Evolutionary conservation across 64 coral and sea anemone species (phyloP).

Genomic region (Porites australiensis): DNA sequence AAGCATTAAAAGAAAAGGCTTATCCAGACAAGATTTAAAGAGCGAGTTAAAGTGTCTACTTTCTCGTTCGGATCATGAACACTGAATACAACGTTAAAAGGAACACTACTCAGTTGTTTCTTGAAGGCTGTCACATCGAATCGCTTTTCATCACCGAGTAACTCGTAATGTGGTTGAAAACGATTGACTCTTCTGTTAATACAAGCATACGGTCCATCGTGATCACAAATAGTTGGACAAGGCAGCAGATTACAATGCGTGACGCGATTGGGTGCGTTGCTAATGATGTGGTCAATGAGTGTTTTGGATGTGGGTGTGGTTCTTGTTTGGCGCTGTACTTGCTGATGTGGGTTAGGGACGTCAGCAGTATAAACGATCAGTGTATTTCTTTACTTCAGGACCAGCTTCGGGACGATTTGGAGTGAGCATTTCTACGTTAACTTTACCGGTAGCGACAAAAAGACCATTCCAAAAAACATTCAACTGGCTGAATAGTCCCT

Average conservation of each 20-base stretch:
- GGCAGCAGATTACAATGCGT: constrained; percentile 42
- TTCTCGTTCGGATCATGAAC: neutral
- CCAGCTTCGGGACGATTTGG: neutral
- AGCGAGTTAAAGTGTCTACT: constrained; percentile 49
- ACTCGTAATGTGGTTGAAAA: neutral
- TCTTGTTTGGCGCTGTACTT: neutral
- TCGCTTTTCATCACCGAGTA: neutral
- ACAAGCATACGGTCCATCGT: constrained; percentile 45
- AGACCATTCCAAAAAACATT: neutral
- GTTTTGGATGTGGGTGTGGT: neutral
- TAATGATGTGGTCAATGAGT: no score
- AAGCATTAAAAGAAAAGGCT: no score
- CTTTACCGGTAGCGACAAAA: constrained; percentile 11
- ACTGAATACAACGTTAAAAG: neutral
- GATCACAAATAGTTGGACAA: constrained; percentile 43
- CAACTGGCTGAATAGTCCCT: constrained; percentile 16
- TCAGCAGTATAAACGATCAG: neutral
- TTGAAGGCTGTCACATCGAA: constrained; percentile 23
- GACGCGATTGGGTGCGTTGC: constrained; percentile 29
- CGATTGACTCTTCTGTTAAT: no score
- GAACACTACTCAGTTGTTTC: constrained; percentile 28
- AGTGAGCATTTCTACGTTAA: constrained; percentile 25
- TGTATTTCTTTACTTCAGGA: neutral
- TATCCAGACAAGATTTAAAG: constrained; percentile 57
- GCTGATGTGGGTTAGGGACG: neutral